phyloP scores from a whole-genome alignment of 1,140 invertebrate species.

The Laupala kohalensis region DNA sequence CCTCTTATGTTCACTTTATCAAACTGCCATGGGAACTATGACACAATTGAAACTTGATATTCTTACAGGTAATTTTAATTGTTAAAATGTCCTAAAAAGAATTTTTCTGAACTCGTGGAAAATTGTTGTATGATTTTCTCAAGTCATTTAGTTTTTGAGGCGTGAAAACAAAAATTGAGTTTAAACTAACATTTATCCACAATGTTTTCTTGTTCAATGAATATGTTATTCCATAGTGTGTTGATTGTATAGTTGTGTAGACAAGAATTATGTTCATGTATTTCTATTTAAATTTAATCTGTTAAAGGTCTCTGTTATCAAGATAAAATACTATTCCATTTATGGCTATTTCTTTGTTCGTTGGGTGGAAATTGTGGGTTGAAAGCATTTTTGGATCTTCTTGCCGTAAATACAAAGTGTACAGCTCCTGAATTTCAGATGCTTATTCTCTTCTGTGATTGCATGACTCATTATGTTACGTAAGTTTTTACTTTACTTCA shows the following conservation, averaged over 20 bases:
- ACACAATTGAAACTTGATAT: slow-evolving; percentile 88
- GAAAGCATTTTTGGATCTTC: slow-evolving; percentile 77
- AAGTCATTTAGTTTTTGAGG: too few species aligned
- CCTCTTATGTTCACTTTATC: slow-evolving; percentile 80
- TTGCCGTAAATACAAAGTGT: slow-evolving; percentile 63
- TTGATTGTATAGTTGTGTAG: too few species aligned
- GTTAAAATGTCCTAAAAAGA: too few species aligned
- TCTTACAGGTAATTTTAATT: slow-evolving; percentile 88
- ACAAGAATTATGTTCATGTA: too few species aligned
- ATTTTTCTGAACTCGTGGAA: too few species aligned
- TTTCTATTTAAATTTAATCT: slow-evolving; percentile 8
- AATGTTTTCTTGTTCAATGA: too few species aligned
- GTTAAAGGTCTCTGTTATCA: slow-evolving; percentile 78
- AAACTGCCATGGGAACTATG: slow-evolving; percentile 77
- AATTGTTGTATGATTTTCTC: too few species aligned
- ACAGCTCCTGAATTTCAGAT: slow-evolving; percentile 77
- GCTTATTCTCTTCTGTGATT: slow-evolving; percentile 87
- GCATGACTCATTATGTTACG: slow-evolving; percentile 96
- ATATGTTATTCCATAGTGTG: too few species aligned
- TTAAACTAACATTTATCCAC: too few species aligned
- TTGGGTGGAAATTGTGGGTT: slow-evolving; percentile 78
- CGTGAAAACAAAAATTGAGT: too few species aligned
- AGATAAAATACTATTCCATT: slow-evolving; percentile 72
- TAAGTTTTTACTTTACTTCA: slow-evolving; percentile 41
- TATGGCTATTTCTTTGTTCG: slow-evolving; percentile 85